Base-by-base conservation (phyloP, 2,797 vertebrate species). In the Mormyrops boulengeri region DNA sequence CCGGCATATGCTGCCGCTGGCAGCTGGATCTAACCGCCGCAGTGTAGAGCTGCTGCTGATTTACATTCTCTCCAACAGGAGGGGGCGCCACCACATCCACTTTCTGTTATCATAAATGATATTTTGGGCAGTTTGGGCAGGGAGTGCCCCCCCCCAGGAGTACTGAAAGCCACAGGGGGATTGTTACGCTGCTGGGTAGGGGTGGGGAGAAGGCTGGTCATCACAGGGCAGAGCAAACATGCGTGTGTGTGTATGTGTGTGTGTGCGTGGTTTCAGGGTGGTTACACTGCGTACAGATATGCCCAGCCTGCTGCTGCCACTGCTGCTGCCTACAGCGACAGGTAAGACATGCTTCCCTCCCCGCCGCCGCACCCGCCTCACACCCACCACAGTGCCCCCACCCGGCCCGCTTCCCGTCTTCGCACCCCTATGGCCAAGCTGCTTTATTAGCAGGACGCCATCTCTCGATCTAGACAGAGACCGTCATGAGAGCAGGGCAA, bases 251-350 rank as follows among this genome's bases (percentile, higher is more conserved):
- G 88, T 88, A 22, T 73, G 26, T 57, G 77, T 80, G 53, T 85
- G 89, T 92, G 88, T 91, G 82, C 92, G 90, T 93, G 89, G 94
- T 88, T 91, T 50, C 90, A 99, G 98, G 98, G 97, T 95, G 97
- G 97, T 95, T 98, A 98, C 91, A 95, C 98, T 96, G 97, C 98
- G 92, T 99, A 99, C 96, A 97, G 98, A 96, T 98, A 98, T 88
- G 97, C 97, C 95, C 98, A 99, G 93, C 98, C 98, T 94, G 96
- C 97, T 95, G 97, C 98, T 94, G 96, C 98, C 95, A 97, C 98
- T 92, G 97, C 98, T 93, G 97, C 98, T 93, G 97, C 98, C 96
- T 99, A 98, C 97, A 98, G 98, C 97, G 98, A 99, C 97, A 99
- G 98, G 98, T 99, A 97, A 97, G 97, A 92, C 47, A 88, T 73